Percentiles rank a stretch among this genome's conserved stretches.
These are phyloP conservation scores for Rosalia funebris DNA, from an alignment of 2,888 invertebrate genomes.

Conservation along the genomic window DNA sequence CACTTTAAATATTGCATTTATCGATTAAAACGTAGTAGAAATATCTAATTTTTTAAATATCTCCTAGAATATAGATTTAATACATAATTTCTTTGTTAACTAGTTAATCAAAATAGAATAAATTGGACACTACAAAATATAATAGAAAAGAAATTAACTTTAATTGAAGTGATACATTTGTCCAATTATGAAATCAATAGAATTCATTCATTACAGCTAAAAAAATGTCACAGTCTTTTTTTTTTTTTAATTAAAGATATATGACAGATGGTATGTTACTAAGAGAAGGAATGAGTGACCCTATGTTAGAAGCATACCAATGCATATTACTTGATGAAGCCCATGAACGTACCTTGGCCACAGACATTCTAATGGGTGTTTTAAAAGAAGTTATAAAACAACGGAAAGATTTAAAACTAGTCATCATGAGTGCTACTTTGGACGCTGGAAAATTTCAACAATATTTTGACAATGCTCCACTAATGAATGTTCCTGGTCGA, in stretches of 20 bases:
- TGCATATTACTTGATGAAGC: conserved; percentile 98
- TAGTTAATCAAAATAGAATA: too few relatives aligned
- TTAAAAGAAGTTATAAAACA: conserved; percentile 96
- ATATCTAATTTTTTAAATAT: too few relatives aligned
- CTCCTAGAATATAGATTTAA: too few relatives aligned
- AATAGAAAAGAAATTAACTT: too few relatives aligned
- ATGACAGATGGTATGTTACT: conserved; percentile 99
- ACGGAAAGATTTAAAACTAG: conserved; percentile 91
- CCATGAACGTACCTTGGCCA: conserved; percentile 97
- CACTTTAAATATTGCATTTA: too few relatives aligned
- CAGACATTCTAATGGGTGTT: conserved; percentile 99
- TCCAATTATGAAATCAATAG: too few relatives aligned
- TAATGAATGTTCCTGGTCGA: conserved; percentile 98
- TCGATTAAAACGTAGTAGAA: too few relatives aligned
- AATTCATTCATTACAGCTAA: too few relatives aligned
- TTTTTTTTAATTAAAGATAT: conserved; percentile 69
- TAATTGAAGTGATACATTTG: too few relatives aligned
- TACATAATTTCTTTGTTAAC: too few relatives aligned
- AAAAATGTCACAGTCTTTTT: too few relatives aligned
- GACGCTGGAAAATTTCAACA: conserved; percentile 99
- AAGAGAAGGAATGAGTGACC: conserved; percentile 99
- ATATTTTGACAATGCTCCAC: conserved; percentile 97
- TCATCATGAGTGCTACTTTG: conserved; percentile 99
- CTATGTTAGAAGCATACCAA: conserved; percentile 95
- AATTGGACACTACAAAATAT: too few relatives aligned